Evolutionary conservation across 2,113 vertebrate species (phyloP).

Genomic region (Chroicocephalus ridibundus): DNA sequence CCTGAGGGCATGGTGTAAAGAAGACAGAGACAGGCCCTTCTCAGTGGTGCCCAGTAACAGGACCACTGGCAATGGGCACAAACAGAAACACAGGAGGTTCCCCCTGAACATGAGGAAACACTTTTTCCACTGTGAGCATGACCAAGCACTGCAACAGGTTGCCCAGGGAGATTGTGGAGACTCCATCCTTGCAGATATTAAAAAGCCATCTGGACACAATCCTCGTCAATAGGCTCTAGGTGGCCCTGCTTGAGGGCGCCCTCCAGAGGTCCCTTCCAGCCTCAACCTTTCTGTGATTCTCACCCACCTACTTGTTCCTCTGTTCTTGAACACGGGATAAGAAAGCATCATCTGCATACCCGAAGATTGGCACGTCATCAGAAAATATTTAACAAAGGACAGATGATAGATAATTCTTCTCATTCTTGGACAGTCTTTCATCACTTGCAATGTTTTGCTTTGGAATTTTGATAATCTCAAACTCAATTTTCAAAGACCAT

Average conservation of each 20-base stretch:
- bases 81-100: background rate
- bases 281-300: background rate
- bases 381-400: background rate
- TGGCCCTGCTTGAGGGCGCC: background rate
- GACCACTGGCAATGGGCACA: background rate
- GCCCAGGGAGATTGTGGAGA: background rate
- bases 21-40: background rate
- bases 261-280: background rate
- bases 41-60: background rate
- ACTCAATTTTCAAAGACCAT: background rate
- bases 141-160: background rate
- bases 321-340: background rate
- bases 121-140: background rate
- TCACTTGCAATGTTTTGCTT: background rate
- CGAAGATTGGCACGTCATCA: background rate
- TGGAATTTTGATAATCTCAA: background rate
- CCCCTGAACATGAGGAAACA: background rate
- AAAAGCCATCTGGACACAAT: background rate
- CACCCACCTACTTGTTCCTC: background rate
- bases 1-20: background rate
- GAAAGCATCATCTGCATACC: background rate
- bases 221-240: background rate
- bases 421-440: background rate
- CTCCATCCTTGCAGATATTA: background rate
- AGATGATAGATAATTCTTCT: background rate